A percentile compares a stretch with the other conserved stretches of the same genome.
Conservation (phyloP, 2,888 invertebrate genomes). For the Cacoxenus indagator region DNA sequence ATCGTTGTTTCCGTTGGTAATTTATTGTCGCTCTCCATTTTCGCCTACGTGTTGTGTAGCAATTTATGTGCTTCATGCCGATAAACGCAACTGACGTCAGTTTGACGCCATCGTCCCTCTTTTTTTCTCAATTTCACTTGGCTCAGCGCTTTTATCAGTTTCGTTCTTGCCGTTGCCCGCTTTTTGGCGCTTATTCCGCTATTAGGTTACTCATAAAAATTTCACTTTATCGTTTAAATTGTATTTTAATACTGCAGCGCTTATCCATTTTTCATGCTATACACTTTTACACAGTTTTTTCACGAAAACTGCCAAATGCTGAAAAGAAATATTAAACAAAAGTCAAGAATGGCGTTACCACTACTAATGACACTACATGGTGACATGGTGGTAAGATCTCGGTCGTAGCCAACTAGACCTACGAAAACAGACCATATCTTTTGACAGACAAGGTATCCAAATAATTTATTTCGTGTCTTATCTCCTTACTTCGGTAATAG, state of each 20-base stretch:
- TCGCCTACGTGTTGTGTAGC: slow-evolving; percentile 6
- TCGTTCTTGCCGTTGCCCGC: neutral
- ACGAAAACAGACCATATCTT: too few species aligned
- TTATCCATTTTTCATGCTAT: slow-evolving; percentile 3
- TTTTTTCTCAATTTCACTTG: neutral
- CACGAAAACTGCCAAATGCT: neutral
- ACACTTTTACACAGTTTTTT: slow-evolving; percentile 32
- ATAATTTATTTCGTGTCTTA: too few species aligned
- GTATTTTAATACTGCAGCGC: slow-evolving; percentile 9
- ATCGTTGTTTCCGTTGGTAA: neutral
- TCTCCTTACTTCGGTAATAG: too few species aligned
- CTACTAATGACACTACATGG: too few species aligned
- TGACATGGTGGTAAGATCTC: too few species aligned
- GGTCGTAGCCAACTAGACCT: too few species aligned
- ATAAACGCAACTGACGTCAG: neutral
- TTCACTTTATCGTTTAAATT: slow-evolving; percentile 22
- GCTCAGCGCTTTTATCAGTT: neutral
- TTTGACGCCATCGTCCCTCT: neutral
- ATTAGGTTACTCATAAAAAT: slow-evolving; percentile 17
- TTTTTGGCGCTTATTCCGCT: neutral
- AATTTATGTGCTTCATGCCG: slow-evolving; percentile 4
- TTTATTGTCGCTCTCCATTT: neutral
- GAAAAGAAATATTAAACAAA: neutral
- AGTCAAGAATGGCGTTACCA: slow-evolving; percentile 33
- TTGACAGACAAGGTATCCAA: too few species aligned